Evolutionary conservation across 2,113 vertebrate genomes (phyloP).

Genomic region (Ceuthmochares aereus): DNA sequence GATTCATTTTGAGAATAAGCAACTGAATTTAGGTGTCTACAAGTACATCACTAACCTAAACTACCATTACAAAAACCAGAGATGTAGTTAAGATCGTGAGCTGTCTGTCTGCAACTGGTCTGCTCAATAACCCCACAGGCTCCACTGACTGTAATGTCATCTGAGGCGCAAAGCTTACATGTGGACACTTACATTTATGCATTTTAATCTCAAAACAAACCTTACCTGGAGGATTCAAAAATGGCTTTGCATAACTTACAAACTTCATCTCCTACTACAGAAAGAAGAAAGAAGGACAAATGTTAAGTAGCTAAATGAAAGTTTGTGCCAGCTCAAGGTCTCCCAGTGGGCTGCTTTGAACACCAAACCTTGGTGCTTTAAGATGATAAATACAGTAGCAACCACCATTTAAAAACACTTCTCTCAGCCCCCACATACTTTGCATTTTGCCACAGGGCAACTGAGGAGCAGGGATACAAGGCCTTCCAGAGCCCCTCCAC

Average conservation of each 20-base stretch:
- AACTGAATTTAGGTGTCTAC: background rate
- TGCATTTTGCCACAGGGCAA: background rate
- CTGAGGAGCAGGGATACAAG: background rate
- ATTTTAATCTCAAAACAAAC: background rate
- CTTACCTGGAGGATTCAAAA: background rate
- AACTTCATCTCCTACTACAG: background rate
- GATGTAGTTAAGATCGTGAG: background rate
- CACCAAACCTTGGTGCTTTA: background rate
- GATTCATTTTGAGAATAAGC: background rate
- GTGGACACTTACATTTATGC: background rate
- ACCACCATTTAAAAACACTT: background rate
- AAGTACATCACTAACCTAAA: background rate
- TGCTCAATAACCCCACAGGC: accelerated
- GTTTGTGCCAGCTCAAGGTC: background rate
- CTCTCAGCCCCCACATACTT: background rate
- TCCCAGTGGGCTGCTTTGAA: background rate
- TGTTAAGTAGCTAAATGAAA: background rate
- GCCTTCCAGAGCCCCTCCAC: background rate
- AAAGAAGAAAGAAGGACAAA: background rate
- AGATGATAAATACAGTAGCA: background rate
- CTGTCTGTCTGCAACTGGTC: background rate
- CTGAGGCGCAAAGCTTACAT: background rate
- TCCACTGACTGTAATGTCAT: background rate
- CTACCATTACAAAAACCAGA: background rate
- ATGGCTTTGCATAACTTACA: background rate